Base-by-base conservation (phyloP, 2,888 invertebrate species). In the Cosmia trapezina region DNA sequence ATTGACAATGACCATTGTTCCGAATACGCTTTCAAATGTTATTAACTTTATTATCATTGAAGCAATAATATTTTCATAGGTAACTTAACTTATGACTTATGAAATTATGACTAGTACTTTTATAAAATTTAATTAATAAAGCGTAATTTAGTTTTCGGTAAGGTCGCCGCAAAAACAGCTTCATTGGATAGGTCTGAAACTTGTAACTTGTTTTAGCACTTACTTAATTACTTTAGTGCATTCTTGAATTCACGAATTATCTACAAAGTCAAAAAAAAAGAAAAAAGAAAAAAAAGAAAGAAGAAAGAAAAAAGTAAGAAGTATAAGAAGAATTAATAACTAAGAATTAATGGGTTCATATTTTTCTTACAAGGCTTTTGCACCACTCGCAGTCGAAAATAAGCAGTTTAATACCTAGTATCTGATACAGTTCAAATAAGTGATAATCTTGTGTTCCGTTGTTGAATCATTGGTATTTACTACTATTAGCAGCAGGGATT, bases 241-340 rank as follows among this genome's bases (percentile, higher is more conserved):
- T 43, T 54, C 12, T 61, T 49, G 33, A 28, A 41, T 22, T 43
- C 70, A 28, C 17, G 9, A 60, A 56, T 45, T 63, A 72, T 79
- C 57, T 79, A n/a, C 73, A 63, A 76, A 76, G 79, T 57, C 80
- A 76, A n/a, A n/a, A n/a, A n/a, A n/a, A n/a, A n/a, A n/a, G n/a
- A n/a, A n/a, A n/a, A n/a, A n/a, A n/a, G n/a, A n/a, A n/a, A n/a
- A n/a, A n/a, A n/a, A n/a, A n/a, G n/a, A n/a, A n/a, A n/a, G n/a
- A n/a, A n/a, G n/a, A n/a, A n/a, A n/a, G n/a, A n/a, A n/a, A n/a
- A n/a, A n/a, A n/a, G n/a, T n/a, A n/a, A n/a, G n/a, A n/a, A n/a
- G n/a, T n/a, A n/a, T n/a, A n/a, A n/a, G n/a, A n/a, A n/a, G n/a
- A n/a, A n/a, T n/a, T n/a, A n/a, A n/a, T n/a, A 22, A 12, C 11